Conservation (phyloP, 2,113 vertebrate genomes). For the Oophaga pumilio region DNA sequence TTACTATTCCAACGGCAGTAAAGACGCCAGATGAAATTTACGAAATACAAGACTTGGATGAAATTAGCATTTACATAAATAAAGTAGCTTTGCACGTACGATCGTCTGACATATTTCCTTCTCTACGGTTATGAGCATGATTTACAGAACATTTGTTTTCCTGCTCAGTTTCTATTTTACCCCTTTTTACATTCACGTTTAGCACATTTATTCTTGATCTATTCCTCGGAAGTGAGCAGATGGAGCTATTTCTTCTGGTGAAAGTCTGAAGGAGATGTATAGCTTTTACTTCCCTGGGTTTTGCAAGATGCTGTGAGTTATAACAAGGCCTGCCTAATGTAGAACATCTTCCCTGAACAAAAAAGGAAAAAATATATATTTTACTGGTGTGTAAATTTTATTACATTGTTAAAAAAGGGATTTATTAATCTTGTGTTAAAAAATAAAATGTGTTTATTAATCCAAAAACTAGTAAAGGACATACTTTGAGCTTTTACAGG, state of each 20-base stretch:
- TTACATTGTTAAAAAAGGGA: conserved; percentile 16
- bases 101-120: conserved; percentile 5
- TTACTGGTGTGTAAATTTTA: conserved; percentile 9
- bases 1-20: background rate
- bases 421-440: conserved; percentile 12
- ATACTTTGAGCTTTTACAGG: background rate
- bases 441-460: background rate
- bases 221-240: conserved; percentile 67
- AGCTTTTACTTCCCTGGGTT: conserved; percentile 46
- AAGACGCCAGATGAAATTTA: background rate
- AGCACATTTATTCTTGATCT: conserved; percentile 67
- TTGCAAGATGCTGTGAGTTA: conserved; percentile 32
- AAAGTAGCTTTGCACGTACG: background rate
- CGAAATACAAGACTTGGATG: background rate
- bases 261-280: conserved; percentile 63
- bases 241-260: conserved; percentile 68
- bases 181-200: conserved; percentile 66
- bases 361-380: background rate
- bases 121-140: conserved; percentile 7
- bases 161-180: conserved; percentile 47
- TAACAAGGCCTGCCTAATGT: background rate
- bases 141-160: conserved; percentile 60
- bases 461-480: background rate
- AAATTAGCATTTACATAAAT: conserved; percentile 29
- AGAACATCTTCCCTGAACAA: background rate